Percentiles rank a stretch among this genome's conserved stretches.
Evolutionary conservation across 2,888 invertebrate species (phyloP).

Genomic region (Stegophylla sp.): DNA sequence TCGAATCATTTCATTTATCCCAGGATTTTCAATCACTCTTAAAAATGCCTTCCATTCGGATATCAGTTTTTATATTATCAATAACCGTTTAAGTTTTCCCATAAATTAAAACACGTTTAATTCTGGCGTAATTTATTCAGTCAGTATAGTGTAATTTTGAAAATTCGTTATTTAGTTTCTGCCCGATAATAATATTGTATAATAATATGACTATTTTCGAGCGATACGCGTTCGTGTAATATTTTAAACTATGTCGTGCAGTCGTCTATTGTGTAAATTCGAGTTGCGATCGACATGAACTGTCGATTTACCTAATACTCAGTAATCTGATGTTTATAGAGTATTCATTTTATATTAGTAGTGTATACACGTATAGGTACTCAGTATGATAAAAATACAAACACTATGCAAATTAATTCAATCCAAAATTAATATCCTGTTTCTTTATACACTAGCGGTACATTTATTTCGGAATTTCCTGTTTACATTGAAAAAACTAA

Average conservation of each 20-base stretch:
- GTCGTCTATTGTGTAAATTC: too few species aligned
- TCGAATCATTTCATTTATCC: neutral
- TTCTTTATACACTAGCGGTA: neutral
- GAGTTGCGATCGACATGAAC: neutral
- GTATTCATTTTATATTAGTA: neutral
- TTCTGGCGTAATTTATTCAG: too few species aligned
- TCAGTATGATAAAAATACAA: neutral
- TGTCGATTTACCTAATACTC: neutral
- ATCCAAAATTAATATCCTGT: neutral
- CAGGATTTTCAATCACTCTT: neutral
- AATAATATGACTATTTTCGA: too few species aligned
- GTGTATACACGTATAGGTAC: neutral
- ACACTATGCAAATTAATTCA: neutral
- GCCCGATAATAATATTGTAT: too few species aligned
- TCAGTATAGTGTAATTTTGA: too few species aligned
- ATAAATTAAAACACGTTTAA: too few species aligned
- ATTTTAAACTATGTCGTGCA: too few species aligned
- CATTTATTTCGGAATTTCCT: neutral
- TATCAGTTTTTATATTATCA: neutral
- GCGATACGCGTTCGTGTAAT: too few species aligned
- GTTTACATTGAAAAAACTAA: neutral
- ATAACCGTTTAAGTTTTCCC: neutral
- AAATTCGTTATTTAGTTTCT: neutral
- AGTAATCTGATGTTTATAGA: neutral
- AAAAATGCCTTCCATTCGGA: neutral